phyloP scores from a whole-genome alignment of 2,888 invertebrate genomes.

The Nipponacmea schrenckii region DNA sequence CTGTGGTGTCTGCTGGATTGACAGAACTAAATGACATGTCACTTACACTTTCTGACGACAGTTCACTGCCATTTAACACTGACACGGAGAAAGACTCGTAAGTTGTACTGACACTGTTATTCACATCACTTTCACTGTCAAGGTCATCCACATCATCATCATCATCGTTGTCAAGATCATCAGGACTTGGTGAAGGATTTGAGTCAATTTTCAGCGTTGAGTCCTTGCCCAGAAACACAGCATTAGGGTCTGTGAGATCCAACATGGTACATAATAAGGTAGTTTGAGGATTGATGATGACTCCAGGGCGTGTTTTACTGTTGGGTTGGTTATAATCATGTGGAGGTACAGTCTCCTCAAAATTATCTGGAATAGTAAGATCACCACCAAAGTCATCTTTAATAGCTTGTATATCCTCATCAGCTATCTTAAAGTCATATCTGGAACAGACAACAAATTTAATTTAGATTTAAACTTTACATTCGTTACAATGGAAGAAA shows the following conservation, averaged over 20 bases:
- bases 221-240: conserved; percentile 55
- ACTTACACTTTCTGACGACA: conserved; percentile 3
- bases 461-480: neutral
- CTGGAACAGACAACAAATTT: conserved; percentile 70
- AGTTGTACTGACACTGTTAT: conserved; percentile 12
- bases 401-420: conserved; percentile 78
- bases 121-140: conserved; percentile 1
- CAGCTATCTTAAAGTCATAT: conserved; percentile 79
- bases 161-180: conserved; percentile 26
- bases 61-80: conserved; percentile 13
- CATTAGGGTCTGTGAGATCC: conserved; percentile 82
- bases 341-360: conserved; percentile 79
- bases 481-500: too few relatives aligned
- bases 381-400: conserved; percentile 75
- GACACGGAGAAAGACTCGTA: conserved; percentile 31
- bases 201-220: conserved; percentile 31
- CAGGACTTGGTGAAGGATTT: neutral
- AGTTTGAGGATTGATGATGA: conserved; percentile 70
- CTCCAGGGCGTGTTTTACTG: conserved; percentile 23
- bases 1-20: neutral
- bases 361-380: conserved; percentile 81
- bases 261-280: conserved; percentile 69
- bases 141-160: conserved; percentile 39
- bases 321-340: conserved; percentile 64
- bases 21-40: neutral